A percentile compares a stretch with the other conserved stretches of the same genome.
phyloP scores from a whole-genome alignment of 2,113 vertebrate species.

The Ctenomys sociabilis region DNA sequence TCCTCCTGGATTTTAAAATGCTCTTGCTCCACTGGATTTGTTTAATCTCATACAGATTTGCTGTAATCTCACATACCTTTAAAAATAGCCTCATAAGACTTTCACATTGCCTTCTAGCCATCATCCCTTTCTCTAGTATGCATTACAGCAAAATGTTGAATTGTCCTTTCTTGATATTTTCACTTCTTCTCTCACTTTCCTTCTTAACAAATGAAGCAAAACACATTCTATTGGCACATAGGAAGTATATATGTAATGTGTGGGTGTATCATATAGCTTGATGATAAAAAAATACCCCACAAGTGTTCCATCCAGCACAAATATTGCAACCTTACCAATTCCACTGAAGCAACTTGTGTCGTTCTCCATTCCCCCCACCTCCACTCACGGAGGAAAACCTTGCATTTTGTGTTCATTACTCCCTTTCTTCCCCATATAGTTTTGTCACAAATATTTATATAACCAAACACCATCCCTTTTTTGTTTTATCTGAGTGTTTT shows the following conservation, averaged over 20 bases:
- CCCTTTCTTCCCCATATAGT: neutral
- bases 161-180: neutral
- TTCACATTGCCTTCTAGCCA: neutral
- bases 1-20: neutral
- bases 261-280: neutral
- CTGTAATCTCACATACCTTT: neutral
- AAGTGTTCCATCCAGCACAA: neutral
- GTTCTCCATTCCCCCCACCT: neutral
- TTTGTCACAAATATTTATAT: constrained; percentile 39
- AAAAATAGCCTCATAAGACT: neutral
- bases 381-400: neutral
- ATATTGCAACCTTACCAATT: neutral
- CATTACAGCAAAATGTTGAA: neutral
- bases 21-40: neutral
- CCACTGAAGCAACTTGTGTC: neutral
- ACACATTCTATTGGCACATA: neutral
- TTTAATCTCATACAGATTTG: neutral
- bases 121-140: neutral
- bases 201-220: neutral
- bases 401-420: neutral
- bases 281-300: neutral
- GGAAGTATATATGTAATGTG: neutral
- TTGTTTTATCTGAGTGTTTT: constrained; percentile 29
- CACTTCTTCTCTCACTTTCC: neutral
- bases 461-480: neutral